These are phyloP conservation scores for Lordiphosa collinella DNA, from an alignment of 1,140 invertebrate species.

Conservation along the genomic window DNA sequence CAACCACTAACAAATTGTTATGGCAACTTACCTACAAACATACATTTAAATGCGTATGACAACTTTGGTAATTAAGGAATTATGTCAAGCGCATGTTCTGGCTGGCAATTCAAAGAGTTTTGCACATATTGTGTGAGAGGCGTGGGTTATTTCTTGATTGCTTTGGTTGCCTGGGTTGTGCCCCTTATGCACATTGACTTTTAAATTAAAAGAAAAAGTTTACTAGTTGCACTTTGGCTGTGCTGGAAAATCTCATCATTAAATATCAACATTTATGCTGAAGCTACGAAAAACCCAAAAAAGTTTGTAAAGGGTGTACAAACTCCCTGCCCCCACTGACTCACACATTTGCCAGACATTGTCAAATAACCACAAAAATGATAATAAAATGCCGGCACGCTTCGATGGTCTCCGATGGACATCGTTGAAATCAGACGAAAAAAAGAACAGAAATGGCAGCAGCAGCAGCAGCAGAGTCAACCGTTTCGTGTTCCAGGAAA, in stretches of 20 bases:
- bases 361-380: constrained; percentile 49
- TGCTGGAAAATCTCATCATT: not conserved
- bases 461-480: not conserved
- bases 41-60: constrained; percentile 54
- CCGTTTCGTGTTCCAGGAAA: constrained; percentile 15
- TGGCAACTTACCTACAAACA: constrained; percentile 18
- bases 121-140: not conserved
- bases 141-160: constrained; percentile 34
- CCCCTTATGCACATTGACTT: constrained; percentile 39
- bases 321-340: constrained; percentile 1
- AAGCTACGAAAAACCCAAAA: not conserved
- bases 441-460: constrained; percentile 1
- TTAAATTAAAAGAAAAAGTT: constrained; percentile 53
- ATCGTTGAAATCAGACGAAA: constrained; percentile 13
- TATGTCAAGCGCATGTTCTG: constrained; percentile 65
- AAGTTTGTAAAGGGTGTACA: constrained; percentile 35
- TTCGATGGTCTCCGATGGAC: constrained; percentile 17
- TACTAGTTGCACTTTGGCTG: constrained; percentile 26
- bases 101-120: constrained; percentile 21
- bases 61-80: constrained; percentile 76
- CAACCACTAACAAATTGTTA: constrained; percentile 35
- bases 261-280: constrained; percentile 1
- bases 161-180: constrained; percentile 45
- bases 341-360: constrained; percentile 4
- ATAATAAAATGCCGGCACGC: constrained; percentile 57